These are phyloP conservation scores for Mastigias papua DNA, from an alignment of 30 jellyfish, hydroid and myxozoan species.

Conservation along the genomic window DNA sequence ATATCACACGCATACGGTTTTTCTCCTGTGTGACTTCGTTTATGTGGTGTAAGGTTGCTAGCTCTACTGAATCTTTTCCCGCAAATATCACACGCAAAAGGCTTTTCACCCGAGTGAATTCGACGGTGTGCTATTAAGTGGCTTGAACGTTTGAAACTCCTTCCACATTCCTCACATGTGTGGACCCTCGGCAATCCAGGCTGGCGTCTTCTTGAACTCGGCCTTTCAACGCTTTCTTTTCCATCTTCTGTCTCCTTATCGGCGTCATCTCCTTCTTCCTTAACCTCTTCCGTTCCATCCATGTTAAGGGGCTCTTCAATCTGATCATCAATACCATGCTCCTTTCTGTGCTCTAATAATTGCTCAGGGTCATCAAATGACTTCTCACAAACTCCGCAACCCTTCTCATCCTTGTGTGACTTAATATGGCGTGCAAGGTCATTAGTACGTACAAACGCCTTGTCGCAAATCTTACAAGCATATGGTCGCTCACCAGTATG, in stretches of 20 bases:
- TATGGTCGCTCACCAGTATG: conserved; percentile 81
- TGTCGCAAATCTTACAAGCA: conserved; percentile 57
- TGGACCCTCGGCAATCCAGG: conserved; percentile 46
- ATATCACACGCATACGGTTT: conserved; percentile 91
- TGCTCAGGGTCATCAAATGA: conserved; percentile 38
- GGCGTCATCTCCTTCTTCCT: background rate
- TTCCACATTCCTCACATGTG: conserved; percentile 71
- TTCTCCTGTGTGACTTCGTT: conserved; percentile 94
- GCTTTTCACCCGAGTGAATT: conserved; percentile 88
- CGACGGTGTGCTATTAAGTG: conserved; percentile 72
- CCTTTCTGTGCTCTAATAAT: conserved; percentile 48
- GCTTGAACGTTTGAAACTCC: conserved; percentile 72
- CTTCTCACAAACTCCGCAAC: conserved; percentile 53
- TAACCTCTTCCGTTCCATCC: background rate
- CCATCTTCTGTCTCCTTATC: conserved; percentile 18
- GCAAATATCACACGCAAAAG: conserved; percentile 89
- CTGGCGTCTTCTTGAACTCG: conserved; percentile 6
- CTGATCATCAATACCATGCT: conserved; percentile 36
- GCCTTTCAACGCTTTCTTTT: conserved; percentile 15
- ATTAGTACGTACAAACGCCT: conserved; percentile 63
- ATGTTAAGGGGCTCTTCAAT: conserved; percentile 4
- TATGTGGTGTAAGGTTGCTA: conserved; percentile 89
- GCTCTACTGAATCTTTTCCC: conserved; percentile 95
- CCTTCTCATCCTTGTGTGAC: conserved; percentile 57
- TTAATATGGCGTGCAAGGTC: conserved; percentile 69